Evolutionary conservation across 2,888 invertebrate species (phyloP).

Genomic region (Sinodicranocentrus sp.): DNA sequence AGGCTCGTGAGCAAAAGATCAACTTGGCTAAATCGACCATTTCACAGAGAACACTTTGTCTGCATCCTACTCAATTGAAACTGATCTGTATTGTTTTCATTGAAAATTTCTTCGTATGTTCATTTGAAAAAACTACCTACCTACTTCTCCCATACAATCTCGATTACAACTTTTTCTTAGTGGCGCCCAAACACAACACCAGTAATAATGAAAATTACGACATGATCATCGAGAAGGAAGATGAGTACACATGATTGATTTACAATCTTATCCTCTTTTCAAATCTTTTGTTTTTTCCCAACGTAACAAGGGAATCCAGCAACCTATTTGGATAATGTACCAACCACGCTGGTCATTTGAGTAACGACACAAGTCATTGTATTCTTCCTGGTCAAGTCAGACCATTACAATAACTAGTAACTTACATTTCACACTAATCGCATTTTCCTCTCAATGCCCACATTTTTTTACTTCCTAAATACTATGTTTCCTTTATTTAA

Average conservation of each 20-base stretch:
- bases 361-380: constrained; percentile 18
- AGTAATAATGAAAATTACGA: constrained; percentile 35
- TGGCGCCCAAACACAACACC: background rate
- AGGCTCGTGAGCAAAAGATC: constrained; percentile 43
- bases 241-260: constrained; percentile 53
- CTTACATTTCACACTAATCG: constrained; percentile 26
- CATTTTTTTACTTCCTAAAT: too few species aligned
- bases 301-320: constrained; percentile 51
- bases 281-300: too few species aligned
- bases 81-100: constrained; percentile 4
- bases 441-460: background rate
- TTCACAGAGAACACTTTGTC: constrained; percentile 11
- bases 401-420: constrained; percentile 28
- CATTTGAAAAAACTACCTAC: background rate
- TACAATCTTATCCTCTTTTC: constrained; percentile 29
- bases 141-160: too few species aligned
- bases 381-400: background rate
- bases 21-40: constrained; percentile 48
- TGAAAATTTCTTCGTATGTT: background rate
- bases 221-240: constrained; percentile 12
- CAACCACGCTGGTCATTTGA: constrained; percentile 20
- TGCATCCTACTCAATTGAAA: constrained; percentile 19
- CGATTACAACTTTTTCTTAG: constrained; percentile 15
- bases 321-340: constrained; percentile 39
- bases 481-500: too few species aligned